phyloP scores from a whole-genome alignment of 2,113 vertebrate genomes.

The Apaloderma vittatum region DNA sequence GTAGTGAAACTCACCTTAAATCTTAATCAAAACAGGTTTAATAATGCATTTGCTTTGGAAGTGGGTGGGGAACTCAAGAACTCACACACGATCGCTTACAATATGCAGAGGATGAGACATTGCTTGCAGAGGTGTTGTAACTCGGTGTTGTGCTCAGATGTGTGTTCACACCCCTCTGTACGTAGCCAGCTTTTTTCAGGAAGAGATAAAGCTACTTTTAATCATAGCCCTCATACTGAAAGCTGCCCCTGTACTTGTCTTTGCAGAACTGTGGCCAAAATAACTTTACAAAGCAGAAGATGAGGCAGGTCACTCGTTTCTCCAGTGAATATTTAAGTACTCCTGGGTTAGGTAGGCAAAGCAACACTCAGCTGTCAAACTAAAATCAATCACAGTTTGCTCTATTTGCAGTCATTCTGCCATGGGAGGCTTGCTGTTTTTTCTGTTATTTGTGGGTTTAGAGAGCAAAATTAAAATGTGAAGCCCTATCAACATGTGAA shows the following conservation, averaged over 20 bases:
- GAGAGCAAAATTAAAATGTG: constrained; percentile 58
- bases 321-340: not conserved
- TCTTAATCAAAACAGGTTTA: not conserved
- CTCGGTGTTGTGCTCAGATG: fast-evolving
- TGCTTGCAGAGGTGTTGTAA: not conserved
- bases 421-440: not conserved
- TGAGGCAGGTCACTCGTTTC: not conserved
- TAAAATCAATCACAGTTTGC: not conserved
- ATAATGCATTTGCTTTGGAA: not conserved
- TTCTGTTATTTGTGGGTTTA: not conserved
- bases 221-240: not conserved
- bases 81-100: fast-evolving
- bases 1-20: not conserved
- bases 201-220: not conserved
- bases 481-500: constrained; percentile 58
- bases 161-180: fast-evolving
- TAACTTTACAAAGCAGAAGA: not conserved
- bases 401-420: constrained; percentile 3
- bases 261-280: not conserved
- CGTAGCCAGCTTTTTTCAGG: not conserved
- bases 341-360: not conserved
- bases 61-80: not conserved
- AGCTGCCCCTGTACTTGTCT: not conserved
- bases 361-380: not conserved
- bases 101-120: not conserved